Conservation (phyloP, 2,888 invertebrate genomes). For the Stegana nigrithorax region DNA sequence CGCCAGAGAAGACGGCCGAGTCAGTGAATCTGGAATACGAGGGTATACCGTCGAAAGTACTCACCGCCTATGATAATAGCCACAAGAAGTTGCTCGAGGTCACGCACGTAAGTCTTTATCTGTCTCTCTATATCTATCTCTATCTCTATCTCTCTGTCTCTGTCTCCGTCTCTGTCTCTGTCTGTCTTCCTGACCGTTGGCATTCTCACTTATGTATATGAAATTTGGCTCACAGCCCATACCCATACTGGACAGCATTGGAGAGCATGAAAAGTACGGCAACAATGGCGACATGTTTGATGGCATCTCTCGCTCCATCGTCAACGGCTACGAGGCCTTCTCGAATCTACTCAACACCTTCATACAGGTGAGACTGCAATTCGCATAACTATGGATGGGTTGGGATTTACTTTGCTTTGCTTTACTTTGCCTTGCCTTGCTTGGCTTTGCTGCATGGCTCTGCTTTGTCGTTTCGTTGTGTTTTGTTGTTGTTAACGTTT, state of each 20-base stretch:
- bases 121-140: not conserved
- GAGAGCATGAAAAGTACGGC: constrained; percentile 83
- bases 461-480: too few relatives aligned
- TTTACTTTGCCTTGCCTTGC: too few relatives aligned
- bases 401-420: too few relatives aligned
- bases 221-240: constrained; percentile 70
- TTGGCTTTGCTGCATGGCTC: constrained; percentile 46
- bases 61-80: constrained; percentile 60
- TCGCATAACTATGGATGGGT: too few relatives aligned
- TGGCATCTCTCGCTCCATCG: constrained; percentile 74
- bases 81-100: constrained; percentile 60
- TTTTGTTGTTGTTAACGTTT: too few relatives aligned
- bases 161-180: constrained; percentile 9
- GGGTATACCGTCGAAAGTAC: constrained; percentile 61
- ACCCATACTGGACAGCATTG: constrained; percentile 81
- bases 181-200: too few relatives aligned
- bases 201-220: too few relatives aligned
- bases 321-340: constrained; percentile 77
- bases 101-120: constrained; percentile 51
- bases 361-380: constrained; percentile 72
- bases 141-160: not conserved
- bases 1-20: constrained; percentile 57
- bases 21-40: constrained; percentile 66
- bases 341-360: constrained; percentile 75
- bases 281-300: constrained; percentile 78